Evolutionary conservation across 2,888 invertebrate genomes (phyloP).

Genomic region (Polymixis flavicincta): DNA sequence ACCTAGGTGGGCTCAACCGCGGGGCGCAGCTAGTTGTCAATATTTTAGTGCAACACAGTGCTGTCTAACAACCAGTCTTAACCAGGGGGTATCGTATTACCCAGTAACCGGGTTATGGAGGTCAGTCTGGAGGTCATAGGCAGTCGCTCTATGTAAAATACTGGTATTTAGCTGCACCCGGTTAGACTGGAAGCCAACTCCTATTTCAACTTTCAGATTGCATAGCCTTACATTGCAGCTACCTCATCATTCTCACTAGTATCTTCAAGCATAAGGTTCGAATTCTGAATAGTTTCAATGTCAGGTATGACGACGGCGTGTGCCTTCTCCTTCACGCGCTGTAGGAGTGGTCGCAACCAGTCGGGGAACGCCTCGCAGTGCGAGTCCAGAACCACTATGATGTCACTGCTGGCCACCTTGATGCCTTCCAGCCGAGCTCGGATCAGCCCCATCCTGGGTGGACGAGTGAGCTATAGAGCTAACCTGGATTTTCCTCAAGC

Average conservation of each 20-base stretch:
- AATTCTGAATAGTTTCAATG: slow-evolving; percentile 96
- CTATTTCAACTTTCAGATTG: neutral
- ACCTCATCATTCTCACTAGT: slow-evolving; percentile 15
- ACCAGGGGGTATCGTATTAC: too few relatives aligned
- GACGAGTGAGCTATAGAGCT: neutral
- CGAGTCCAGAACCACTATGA: slow-evolving; percentile 96
- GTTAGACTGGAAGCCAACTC: too few relatives aligned
- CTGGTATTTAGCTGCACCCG: too few relatives aligned
- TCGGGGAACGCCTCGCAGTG: slow-evolving; percentile 95
- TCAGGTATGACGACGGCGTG: slow-evolving; percentile 96
- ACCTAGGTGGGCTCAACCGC: too few relatives aligned
- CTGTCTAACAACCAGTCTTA: too few relatives aligned
- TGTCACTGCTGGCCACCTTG: slow-evolving; percentile 94
- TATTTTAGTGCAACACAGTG: too few relatives aligned
- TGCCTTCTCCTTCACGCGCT: slow-evolving; percentile 91
- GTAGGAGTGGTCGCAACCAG: slow-evolving; percentile 97
- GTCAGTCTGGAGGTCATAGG: too few relatives aligned
- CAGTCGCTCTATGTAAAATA: too few relatives aligned
- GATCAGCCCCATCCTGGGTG: slow-evolving; percentile 93
- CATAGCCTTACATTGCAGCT: slow-evolving; percentile 1
- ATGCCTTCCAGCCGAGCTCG: slow-evolving; percentile 97
- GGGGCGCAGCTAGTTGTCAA: too few relatives aligned
- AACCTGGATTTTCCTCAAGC: too few relatives aligned
- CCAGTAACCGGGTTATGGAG: too few relatives aligned
- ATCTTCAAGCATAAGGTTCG: slow-evolving; percentile 88